Percentiles rank a stretch among this genome's conserved stretches.
phyloP scores from a whole-genome alignment of 2,113 vertebrate species.

The Lepus europaeus region DNA sequence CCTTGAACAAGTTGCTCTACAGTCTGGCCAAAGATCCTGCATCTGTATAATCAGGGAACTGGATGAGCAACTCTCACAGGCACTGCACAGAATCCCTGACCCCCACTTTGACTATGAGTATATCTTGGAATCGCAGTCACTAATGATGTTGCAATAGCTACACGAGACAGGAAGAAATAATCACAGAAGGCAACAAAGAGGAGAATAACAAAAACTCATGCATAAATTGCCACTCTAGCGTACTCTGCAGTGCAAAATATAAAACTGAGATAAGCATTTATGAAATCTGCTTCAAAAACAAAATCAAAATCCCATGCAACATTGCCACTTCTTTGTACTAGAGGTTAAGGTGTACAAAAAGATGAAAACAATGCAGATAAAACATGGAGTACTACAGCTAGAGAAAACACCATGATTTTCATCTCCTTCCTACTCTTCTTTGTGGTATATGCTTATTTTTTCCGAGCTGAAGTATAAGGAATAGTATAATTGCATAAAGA shows the following conservation, averaged over 20 bases:
- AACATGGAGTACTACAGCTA: neutral
- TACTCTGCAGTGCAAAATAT: neutral
- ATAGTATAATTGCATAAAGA: conserved; percentile 11
- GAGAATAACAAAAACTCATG: neutral
- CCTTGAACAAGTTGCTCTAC: neutral
- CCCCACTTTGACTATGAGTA: neutral
- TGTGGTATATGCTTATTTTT: neutral
- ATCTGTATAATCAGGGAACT: neutral
- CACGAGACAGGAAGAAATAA: conserved; percentile 13
- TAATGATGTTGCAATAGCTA: neutral
- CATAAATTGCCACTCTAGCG: neutral
- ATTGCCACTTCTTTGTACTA: neutral
- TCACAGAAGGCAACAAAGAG: neutral
- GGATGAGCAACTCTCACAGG: neutral
- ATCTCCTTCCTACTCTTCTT: neutral
- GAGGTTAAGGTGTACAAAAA: neutral
- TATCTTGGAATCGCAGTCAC: neutral
- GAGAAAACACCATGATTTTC: neutral
- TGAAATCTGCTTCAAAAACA: conserved; percentile 49
- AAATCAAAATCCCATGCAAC: neutral
- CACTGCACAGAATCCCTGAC: neutral
- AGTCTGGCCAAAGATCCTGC: neutral
- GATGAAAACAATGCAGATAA: neutral
- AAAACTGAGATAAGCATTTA: neutral
- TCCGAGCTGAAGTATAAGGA: conserved; percentile 38